Evolutionary conservation across 37 sponge, comb jelly and placozoan genomes (phyloP), one percentile per base, ranked within the genome.

Genomic region (Ephydatia muelleri): DNA sequence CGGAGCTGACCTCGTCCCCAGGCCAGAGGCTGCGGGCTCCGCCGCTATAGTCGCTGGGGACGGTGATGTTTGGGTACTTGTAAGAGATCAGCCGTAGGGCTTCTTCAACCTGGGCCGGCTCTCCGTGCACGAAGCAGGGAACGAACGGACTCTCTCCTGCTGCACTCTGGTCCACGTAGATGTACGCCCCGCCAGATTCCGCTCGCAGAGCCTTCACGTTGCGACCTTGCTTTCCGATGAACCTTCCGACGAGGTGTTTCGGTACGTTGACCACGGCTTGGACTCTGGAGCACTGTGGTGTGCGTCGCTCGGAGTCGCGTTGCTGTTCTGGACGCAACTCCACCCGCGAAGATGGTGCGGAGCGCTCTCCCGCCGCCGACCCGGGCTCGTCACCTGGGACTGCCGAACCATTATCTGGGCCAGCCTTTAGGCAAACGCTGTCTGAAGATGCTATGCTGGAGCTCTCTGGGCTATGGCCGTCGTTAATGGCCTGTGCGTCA

Each of bases 161-260:
- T 4, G 84, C 70, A 38, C 75, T 80, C 65, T 89, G 89, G 75
- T 89, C 80, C 39, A 89, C 80, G 57, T 89, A 84, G 28, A 89
- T 76, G 28, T 89, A 81, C 5, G 89, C 72, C 2, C 88, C 88
- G 34, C 73, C 72, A n/a, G 89, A 84, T 6, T 89, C 89, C 32
- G 80, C 43, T 84, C 84, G 84, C 47, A 89, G 83, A 26, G 89
- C 19, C 68, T 89, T 89, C 76, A 89, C 84, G 81, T 89, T 89
- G 30, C 81, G 64, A 29, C 89, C 89, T 27, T 89, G 89, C 32
- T 80, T 79, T 30, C 89, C 89, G 48, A 89, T 89, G 43, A 89
- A 89, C 3, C 89, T 65, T 32, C 89, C 89, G 13, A 89, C 80
- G 2, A 83, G 13, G n/a, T 89, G 84, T 35, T 65, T 72, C 11